Conservation (phyloP, 1,140 invertebrate genomes). For the Zaprionus lachaisei region DNA sequence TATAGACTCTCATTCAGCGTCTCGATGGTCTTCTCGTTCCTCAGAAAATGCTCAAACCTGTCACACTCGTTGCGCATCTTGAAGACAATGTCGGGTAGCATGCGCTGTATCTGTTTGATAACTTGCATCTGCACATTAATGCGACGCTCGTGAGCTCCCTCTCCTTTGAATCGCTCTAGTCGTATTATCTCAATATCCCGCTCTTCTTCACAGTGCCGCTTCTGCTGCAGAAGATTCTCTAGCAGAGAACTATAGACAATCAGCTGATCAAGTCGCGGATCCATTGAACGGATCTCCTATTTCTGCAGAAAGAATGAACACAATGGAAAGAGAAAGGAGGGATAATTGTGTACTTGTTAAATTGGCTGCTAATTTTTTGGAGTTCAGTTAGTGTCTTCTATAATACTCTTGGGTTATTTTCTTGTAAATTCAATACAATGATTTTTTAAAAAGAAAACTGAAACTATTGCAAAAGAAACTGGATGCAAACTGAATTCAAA, state of each 20-base stretch:
- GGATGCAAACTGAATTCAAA: neutral
- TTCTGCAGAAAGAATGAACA: neutral
- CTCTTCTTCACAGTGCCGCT: conserved; percentile 54
- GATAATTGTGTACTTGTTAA: no score
- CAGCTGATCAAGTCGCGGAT: conserved; percentile 57
- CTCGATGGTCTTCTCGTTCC: conserved; percentile 23
- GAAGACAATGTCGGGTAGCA: conserved; percentile 59
- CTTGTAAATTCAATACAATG: conserved; percentile 2
- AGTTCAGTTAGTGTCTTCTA: no score
- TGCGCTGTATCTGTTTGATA: conserved; percentile 34
- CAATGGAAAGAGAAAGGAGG: neutral
- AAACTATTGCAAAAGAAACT: conserved; percentile 2
- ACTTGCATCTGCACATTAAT: conserved; percentile 53
- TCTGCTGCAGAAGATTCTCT: conserved; percentile 58
- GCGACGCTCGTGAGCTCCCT: conserved; percentile 35
- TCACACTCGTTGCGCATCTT: conserved; percentile 66
- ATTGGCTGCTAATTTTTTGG: no score
- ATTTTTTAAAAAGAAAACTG: neutral
- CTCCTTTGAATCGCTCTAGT: conserved; percentile 54
- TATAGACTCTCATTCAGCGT: conserved; percentile 40
- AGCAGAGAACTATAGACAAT: conserved; percentile 52
- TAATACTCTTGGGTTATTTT: neutral
- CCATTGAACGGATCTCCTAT: neutral
- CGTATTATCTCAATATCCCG: conserved; percentile 42
- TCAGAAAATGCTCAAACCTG: conserved; percentile 48